These are phyloP conservation scores for Agrilus planipennis DNA, from an alignment of 1,140 invertebrate species.

Conservation along the genomic window DNA sequence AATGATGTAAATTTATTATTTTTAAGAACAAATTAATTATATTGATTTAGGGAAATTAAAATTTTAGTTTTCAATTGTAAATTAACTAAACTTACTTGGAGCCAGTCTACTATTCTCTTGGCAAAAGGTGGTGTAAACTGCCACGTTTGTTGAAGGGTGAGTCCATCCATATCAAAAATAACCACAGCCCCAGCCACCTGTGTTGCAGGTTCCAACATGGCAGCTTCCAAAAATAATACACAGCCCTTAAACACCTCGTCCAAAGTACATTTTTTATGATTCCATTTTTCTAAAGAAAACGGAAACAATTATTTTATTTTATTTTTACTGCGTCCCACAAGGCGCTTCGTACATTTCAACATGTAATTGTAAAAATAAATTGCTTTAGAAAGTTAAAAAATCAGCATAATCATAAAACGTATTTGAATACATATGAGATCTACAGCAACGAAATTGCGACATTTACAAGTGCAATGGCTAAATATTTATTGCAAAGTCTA, in stretches of 20 bases:
- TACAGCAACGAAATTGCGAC: no score
- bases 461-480: no score
- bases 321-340: slow-evolving; percentile 6
- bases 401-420: no score
- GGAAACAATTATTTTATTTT: slow-evolving; percentile 6
- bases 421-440: no score
- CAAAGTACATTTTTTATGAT: slow-evolving; percentile 61
- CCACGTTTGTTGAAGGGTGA: slow-evolving; percentile 65
- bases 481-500: no score
- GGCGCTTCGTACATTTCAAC: slow-evolving; percentile 3
- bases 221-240: slow-evolving; percentile 65
- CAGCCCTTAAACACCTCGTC: slow-evolving; percentile 76
- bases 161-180: slow-evolving; percentile 74
- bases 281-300: slow-evolving; percentile 60
- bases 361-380: no score
- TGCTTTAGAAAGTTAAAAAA: no score
- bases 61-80: no score
- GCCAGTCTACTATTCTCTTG: slow-evolving; percentile 68
- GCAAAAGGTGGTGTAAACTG: slow-evolving; percentile 73
- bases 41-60: no score
- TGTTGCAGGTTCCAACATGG: slow-evolving; percentile 64
- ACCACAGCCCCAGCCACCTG: slow-evolving; percentile 66
- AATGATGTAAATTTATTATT: no score
- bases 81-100: no score
- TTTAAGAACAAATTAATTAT: no score